Conservation (phyloP, 1,140 invertebrate genomes). For the Drosophila nigromelanica region DNA sequence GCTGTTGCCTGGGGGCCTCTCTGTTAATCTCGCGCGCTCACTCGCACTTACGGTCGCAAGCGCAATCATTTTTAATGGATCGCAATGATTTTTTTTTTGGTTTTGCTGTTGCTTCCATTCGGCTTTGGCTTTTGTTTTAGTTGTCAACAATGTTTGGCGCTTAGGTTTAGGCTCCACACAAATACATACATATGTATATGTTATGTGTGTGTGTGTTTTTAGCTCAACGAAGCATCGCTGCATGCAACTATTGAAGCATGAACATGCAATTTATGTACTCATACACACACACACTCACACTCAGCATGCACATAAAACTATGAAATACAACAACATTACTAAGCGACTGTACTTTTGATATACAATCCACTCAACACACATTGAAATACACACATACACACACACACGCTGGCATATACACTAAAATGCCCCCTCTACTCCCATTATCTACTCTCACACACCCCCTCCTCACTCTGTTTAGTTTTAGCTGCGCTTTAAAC, state of each 20-base stretch:
- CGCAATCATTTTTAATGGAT: slow-evolving; percentile 54
- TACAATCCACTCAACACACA: slow-evolving; percentile 74
- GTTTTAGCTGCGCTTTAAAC: slow-evolving; percentile 82
- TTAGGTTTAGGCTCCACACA: slow-evolving; percentile 55
- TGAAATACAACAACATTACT: slow-evolving; percentile 70
- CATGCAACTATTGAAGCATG: slow-evolving; percentile 80
- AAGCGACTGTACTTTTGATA: slow-evolving; percentile 76
- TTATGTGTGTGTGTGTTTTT: slow-evolving; percentile 3
- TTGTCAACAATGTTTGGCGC: slow-evolving; percentile 68
- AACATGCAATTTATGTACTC: slow-evolving; percentile 78
- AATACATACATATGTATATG: not conserved
- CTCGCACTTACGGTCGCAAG: slow-evolving; percentile 25
- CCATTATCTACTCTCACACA: not conserved
- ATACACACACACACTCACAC: slow-evolving; percentile 34
- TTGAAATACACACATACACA: slow-evolving; percentile 59
- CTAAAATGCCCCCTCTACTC: slow-evolving; percentile 19
- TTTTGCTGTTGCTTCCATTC: slow-evolving; percentile 25
- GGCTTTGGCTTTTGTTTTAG: slow-evolving; percentile 58
- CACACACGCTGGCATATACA: slow-evolving; percentile 37
- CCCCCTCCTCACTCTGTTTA: slow-evolving; percentile 51
- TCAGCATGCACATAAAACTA: slow-evolving; percentile 45
- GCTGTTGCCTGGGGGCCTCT: slow-evolving; percentile 6
- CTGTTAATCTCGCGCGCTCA: not conserved
- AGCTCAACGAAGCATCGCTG: slow-evolving; percentile 45
- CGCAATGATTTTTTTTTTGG: slow-evolving; percentile 41